These are phyloP conservation scores for Erinaceus europaeus DNA, from an alignment of 2,113 vertebrate genomes.

Conservation along the genomic window DNA sequence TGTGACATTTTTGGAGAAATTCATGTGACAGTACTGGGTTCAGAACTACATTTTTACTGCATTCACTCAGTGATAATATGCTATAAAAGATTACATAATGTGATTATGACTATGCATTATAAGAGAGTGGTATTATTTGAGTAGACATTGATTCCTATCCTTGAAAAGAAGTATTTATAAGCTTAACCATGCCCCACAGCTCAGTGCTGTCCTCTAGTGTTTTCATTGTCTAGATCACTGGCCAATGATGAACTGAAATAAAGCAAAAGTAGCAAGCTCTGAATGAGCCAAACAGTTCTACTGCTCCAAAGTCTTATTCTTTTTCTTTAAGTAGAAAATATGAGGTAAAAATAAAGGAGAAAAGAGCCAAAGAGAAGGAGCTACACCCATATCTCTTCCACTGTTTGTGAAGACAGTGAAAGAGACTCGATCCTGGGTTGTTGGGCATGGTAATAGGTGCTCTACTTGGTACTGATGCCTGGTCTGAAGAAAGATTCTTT, in stretches of 20 bases:
- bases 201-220: not conserved
- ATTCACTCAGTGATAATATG: not conserved
- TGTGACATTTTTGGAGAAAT: slow-evolving; percentile 19
- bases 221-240: not conserved
- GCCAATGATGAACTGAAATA: not conserved
- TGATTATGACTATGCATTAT: not conserved
- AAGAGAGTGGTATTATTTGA: not conserved
- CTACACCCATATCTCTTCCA: too few species aligned
- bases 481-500: not conserved
- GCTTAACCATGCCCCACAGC: not conserved
- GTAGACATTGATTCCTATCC: not conserved
- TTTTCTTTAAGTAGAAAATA: too few species aligned
- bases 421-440: too few species aligned
- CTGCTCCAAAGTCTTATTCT: too few species aligned
- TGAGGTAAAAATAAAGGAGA: too few species aligned
- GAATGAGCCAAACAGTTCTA: too few species aligned
- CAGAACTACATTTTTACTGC: slow-evolving; percentile 15
- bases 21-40: slow-evolving; percentile 6
- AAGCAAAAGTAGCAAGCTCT: too few species aligned
- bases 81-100: slow-evolving; percentile 20
- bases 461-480: too few species aligned
- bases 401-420: too few species aligned
- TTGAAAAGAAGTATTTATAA: slow-evolving; percentile 26
- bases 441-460: too few species aligned
- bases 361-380: too few species aligned